Evolutionary conservation across 2,797 vertebrate genomes (phyloP).

Genomic region (Simalia tracyae): DNA sequence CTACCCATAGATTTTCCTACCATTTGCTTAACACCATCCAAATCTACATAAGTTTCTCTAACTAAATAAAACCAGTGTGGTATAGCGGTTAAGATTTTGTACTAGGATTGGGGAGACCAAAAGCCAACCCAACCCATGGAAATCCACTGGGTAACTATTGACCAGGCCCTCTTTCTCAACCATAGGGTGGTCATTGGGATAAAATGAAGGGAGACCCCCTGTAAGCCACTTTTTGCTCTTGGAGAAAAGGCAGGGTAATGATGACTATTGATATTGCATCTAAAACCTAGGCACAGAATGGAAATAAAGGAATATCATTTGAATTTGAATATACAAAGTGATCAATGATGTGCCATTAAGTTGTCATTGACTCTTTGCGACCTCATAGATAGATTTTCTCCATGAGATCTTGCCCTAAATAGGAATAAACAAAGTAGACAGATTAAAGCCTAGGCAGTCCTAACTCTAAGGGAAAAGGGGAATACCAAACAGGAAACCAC

Average conservation of each 20-base stretch:
- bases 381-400: background rate
- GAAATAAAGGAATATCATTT: background rate
- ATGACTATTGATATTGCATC: background rate
- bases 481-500: background rate
- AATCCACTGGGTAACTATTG: background rate
- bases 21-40: background rate
- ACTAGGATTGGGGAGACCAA: background rate
- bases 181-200: background rate
- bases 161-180: background rate
- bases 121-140: background rate
- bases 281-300: background rate
- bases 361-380: background rate
- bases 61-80: background rate
- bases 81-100: background rate
- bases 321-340: background rate
- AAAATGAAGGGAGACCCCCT: background rate
- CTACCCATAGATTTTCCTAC: too few species aligned
- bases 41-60: background rate
- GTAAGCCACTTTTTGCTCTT: background rate
- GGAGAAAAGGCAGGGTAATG: background rate
- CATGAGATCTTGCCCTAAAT: background rate
- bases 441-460: background rate
- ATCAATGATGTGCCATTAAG: background rate
- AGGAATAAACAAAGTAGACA: background rate
- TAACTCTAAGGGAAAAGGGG: background rate